Conservation (phyloP, 2,888 invertebrate species). For the Drosophila atripex region DNA sequence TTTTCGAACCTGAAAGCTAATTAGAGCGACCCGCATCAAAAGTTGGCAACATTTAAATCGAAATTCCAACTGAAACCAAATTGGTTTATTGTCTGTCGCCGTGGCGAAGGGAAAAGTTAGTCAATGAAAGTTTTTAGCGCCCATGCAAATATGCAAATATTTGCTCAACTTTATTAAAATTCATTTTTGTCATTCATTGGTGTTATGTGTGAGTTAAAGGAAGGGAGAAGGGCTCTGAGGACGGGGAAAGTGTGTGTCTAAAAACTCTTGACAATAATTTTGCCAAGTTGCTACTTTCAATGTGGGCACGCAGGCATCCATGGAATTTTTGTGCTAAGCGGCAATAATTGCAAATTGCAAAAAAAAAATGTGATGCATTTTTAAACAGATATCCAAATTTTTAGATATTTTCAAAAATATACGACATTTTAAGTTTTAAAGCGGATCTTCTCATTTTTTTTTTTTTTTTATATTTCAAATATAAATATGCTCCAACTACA, state of each 20-base stretch:
- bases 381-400: too few species aligned
- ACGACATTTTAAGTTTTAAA: too few species aligned
- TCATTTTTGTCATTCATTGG: conserved; percentile 77
- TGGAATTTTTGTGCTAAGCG: conserved; percentile 75
- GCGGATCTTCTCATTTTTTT: too few species aligned
- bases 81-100: conserved; percentile 69
- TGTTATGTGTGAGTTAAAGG: conserved; percentile 12
- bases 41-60: conserved; percentile 50
- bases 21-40: conserved; percentile 75
- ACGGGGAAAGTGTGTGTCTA: conserved; percentile 30
- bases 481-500: too few species aligned
- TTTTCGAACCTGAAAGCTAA: conserved; percentile 57
- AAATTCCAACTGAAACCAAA: conserved; percentile 65
- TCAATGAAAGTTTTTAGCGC: conserved; percentile 74
- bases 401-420: too few species aligned
- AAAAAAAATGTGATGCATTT: too few species aligned
- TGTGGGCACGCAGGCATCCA: conserved; percentile 63
- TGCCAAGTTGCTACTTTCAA: conserved; percentile 70
- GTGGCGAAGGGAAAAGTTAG: conserved; percentile 53
- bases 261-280: conserved; percentile 76
- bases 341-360: conserved; percentile 79
- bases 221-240: conserved; percentile 4
- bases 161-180: conserved; percentile 77
- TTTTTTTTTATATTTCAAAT: too few species aligned
- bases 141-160: conserved; percentile 75